Conservation (phyloP, 2,888 invertebrate genomes). For the Eristalis pertinax region DNA sequence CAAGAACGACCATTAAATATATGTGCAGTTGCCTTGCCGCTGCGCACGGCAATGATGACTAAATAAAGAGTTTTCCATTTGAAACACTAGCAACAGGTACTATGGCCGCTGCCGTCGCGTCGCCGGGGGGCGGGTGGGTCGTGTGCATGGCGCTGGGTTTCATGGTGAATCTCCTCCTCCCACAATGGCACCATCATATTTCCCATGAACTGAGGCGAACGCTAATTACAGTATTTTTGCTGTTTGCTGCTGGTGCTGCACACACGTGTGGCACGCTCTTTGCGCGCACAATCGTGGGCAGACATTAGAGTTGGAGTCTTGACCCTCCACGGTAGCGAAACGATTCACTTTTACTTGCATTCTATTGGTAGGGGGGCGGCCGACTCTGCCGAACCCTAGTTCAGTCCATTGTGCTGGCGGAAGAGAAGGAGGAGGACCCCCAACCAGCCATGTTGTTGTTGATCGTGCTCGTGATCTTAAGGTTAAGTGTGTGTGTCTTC, state of each 20-base stretch:
- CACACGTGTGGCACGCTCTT: conserved; percentile 71
- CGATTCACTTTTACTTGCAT: conserved; percentile 61
- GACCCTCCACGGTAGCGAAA: conserved; percentile 42
- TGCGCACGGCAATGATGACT: conserved; percentile 63
- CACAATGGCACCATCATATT: conserved; percentile 50
- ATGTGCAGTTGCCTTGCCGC: conserved; percentile 58
- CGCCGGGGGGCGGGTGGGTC: conserved; percentile 10
- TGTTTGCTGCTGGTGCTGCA: conserved; percentile 49
- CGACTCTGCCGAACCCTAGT: neutral
- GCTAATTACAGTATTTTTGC: conserved; percentile 60
- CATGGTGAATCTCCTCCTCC: conserved; percentile 51
- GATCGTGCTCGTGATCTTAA: conserved; percentile 67
- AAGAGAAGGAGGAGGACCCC: neutral
- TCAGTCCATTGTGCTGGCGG: neutral
- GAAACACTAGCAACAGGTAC: conserved; percentile 41
- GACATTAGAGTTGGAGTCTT: conserved; percentile 24
- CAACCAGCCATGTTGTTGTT: conserved; percentile 44
- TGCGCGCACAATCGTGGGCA: conserved; percentile 53
- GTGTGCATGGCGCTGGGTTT: conserved; percentile 43
- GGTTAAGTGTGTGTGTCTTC: conserved; percentile 32
- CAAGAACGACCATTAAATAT: conserved; percentile 63
- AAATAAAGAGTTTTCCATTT: conserved; percentile 69
- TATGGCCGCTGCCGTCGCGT: neutral
- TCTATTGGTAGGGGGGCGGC: conserved; percentile 27
- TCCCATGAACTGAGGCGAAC: conserved; percentile 61